Conservation (phyloP, 2,797 vertebrate species). For the Cynopterus sphinx region DNA sequence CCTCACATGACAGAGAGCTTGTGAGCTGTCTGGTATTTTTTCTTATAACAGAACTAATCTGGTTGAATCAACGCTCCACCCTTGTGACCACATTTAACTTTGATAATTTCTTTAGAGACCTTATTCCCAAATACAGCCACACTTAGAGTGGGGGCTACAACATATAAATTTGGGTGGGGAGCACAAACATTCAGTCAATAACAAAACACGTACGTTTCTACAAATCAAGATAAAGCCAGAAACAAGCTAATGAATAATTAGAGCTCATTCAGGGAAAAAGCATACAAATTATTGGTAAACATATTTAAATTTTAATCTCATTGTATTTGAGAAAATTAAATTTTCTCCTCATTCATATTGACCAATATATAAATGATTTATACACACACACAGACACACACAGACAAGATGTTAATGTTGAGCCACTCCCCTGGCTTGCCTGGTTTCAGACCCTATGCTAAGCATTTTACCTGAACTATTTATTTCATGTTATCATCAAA, state of each 20-base stretch:
- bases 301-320: not conserved
- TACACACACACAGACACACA: not conserved
- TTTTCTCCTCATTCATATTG: not conserved
- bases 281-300: not conserved
- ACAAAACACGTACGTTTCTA: not conserved
- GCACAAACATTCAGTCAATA: not conserved
- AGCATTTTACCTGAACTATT: not conserved
- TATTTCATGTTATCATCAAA: slow-evolving; percentile 1
- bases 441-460: not conserved
- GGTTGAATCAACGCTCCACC: not conserved
- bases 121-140: not conserved
- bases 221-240: slow-evolving; percentile 14
- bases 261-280: not conserved
- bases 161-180: not conserved
- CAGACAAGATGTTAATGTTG: not conserved
- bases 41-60: not conserved
- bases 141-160: not conserved
- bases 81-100: not conserved
- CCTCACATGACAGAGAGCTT: not conserved
- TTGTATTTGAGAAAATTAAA: slow-evolving; percentile 1
- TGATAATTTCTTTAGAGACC: not conserved
- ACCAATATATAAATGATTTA: not conserved
- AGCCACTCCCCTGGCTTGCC: not conserved
- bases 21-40: not conserved
- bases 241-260: not conserved